Evolutionary conservation across 1,140 invertebrate species (phyloP).

Genomic region (Apis dorsata): DNA sequence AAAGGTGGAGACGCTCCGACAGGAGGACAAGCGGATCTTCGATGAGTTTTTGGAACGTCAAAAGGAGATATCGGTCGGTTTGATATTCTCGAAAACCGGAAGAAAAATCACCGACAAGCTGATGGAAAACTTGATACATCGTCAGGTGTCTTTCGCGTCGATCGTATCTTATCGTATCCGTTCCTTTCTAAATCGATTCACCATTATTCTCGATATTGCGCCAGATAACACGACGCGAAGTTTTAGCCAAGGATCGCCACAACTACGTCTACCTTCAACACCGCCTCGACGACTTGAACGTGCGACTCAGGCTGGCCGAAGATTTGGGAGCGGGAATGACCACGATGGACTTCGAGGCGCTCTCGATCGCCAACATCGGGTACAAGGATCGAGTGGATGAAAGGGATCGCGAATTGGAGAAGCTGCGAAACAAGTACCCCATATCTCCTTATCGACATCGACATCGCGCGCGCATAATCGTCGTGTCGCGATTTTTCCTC

Average conservation of each 20-base stretch:
- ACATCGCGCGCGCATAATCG: no score
- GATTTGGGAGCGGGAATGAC: conserved; percentile 64
- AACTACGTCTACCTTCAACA: conserved; percentile 46
- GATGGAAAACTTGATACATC: conserved; percentile 53
- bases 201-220: not conserved
- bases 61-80: conserved; percentile 47
- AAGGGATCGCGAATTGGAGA: conserved; percentile 62
- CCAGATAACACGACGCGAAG: conserved; percentile 49
- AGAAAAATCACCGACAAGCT: conserved; percentile 54
- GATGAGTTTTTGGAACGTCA: conserved; percentile 47
- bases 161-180: not conserved
- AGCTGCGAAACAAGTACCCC: conserved; percentile 56
- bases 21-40: conserved; percentile 48
- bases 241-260: conserved; percentile 45
- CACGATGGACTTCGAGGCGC: conserved; percentile 60
- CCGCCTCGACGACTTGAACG: conserved; percentile 44
- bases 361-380: conserved; percentile 40
- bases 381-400: conserved; percentile 63
- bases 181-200: no score
- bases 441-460: no score
- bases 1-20: conserved; percentile 6
- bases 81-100: conserved; percentile 60
- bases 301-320: conserved; percentile 45
- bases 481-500: not conserved
- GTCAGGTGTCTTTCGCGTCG: conserved; percentile 54